phyloP scores from a whole-genome alignment of 2,888 invertebrate genomes.

The Chloroclystis v-ata region DNA sequence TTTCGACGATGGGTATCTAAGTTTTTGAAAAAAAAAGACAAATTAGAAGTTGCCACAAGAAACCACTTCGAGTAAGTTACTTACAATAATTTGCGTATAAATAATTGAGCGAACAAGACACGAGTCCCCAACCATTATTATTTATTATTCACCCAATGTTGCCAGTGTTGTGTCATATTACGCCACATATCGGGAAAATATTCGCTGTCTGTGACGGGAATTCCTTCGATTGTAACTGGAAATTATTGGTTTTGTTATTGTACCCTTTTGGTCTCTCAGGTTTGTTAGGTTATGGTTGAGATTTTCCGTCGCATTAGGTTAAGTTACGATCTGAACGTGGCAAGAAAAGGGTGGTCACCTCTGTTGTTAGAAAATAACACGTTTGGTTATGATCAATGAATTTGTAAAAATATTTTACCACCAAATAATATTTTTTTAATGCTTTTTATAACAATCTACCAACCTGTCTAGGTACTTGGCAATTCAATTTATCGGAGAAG shows the following conservation, averaged over 20 bases:
- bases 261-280: slow-evolving; percentile 22
- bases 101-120: slow-evolving; percentile 67
- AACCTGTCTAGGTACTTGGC: too few species aligned
- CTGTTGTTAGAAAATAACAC: slow-evolving; percentile 2
- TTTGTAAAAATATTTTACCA: not conserved
- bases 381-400: not conserved
- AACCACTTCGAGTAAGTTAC: slow-evolving; percentile 50
- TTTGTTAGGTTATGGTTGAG: slow-evolving; percentile 11
- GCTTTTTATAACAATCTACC: too few species aligned
- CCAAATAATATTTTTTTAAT: too few species aligned
- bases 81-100: slow-evolving; percentile 70
- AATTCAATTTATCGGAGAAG: too few species aligned
- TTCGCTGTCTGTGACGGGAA: slow-evolving; percentile 64
- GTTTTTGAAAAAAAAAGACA: too few species aligned
- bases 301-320: slow-evolving; percentile 9
- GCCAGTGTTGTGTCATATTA: slow-evolving; percentile 74
- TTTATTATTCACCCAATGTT: slow-evolving; percentile 72
- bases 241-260: slow-evolving; percentile 31
- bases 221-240: slow-evolving; percentile 37
- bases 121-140: slow-evolving; percentile 56
- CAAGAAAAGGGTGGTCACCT: slow-evolving; percentile 9
- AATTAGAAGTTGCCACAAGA: slow-evolving; percentile 12
- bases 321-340: slow-evolving; percentile 12
- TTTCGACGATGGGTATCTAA: too few species aligned
- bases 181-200: slow-evolving; percentile 70